Evolutionary conservation across 2,797 vertebrate species (phyloP).

Genomic region (Paramormyrops hopkinsi): DNA sequence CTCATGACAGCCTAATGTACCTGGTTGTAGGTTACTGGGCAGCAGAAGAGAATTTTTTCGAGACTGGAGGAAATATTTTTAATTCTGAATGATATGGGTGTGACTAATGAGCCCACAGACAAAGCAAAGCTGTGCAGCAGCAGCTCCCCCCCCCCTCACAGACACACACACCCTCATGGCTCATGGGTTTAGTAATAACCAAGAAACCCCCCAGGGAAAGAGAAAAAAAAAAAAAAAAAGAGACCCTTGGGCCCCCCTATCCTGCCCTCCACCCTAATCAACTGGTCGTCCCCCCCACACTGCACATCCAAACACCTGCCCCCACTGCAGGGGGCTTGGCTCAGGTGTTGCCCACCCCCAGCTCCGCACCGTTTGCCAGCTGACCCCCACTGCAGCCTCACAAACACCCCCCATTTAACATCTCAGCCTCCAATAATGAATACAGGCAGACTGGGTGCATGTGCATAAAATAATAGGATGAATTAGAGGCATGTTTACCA

Average conservation of each 20-base stretch:
- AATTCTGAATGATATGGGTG: constrained; percentile 32
- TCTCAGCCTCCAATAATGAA: not conserved
- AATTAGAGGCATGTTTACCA: not conserved
- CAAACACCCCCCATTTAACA: not conserved
- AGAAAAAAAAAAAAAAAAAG: not conserved
- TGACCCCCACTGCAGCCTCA: not conserved
- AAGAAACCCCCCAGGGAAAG: not conserved
- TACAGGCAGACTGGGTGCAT: not conserved
- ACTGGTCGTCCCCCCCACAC: not conserved
- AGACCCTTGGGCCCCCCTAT: not conserved
- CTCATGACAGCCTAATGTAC: not conserved
- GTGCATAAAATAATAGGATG: not conserved
- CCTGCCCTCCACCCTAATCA: not conserved
- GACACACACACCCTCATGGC: not conserved
- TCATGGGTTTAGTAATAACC: not conserved
- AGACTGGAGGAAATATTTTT: constrained; percentile 40
- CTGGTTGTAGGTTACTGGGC: not conserved
- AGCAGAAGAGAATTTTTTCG: not conserved
- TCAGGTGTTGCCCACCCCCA: constrained; percentile 5
- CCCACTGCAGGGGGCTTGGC: constrained; percentile 11
- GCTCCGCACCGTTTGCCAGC: constrained; percentile 9
- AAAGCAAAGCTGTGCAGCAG: constrained; percentile 48
- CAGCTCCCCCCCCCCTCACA: not conserved
- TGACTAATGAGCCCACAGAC: constrained; percentile 44
- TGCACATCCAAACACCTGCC: not conserved